These are phyloP conservation scores for Mimumesa dahlbomi DNA, from an alignment of 2,888 invertebrate species.

Conservation along the genomic window DNA sequence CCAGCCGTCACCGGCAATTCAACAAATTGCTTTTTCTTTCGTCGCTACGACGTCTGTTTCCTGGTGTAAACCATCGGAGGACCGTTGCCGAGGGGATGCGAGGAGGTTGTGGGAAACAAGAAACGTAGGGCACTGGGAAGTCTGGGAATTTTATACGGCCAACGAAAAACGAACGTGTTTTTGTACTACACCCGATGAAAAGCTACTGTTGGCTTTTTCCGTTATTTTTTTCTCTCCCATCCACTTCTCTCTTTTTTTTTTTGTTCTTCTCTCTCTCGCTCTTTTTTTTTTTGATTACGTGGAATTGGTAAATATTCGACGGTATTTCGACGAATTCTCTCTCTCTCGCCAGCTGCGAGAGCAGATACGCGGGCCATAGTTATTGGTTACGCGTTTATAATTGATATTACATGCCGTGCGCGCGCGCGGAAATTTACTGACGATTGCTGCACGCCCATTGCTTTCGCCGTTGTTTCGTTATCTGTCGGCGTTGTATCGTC, in stretches of 20 bases:
- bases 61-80: neutral
- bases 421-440: slow-evolving; percentile 56
- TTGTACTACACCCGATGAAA: slow-evolving; percentile 61
- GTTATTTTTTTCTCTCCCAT: slow-evolving; percentile 9
- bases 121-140: slow-evolving; percentile 37
- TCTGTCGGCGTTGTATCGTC: slow-evolving; percentile 11
- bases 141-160: slow-evolving; percentile 20
- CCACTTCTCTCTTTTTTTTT: slow-evolving; percentile 13
- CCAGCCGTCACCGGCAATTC: slow-evolving; percentile 23
- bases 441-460: no score
- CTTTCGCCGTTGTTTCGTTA: slow-evolving; percentile 55
- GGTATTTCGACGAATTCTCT: slow-evolving; percentile 51
- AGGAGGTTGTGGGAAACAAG: neutral
- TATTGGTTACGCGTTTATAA: slow-evolving; percentile 62
- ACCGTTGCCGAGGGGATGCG: neutral
- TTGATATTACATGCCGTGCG: slow-evolving; percentile 57
- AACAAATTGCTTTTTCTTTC: slow-evolving; percentile 47
- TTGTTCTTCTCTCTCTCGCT: slow-evolving; percentile 9
- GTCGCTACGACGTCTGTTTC: slow-evolving; percentile 4
- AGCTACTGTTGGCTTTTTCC: slow-evolving; percentile 39
- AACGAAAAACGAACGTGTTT: slow-evolving; percentile 49
- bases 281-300: slow-evolving; percentile 51
- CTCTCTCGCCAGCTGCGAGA: slow-evolving; percentile 36
- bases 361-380: slow-evolving; percentile 51
- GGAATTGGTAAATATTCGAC: slow-evolving; percentile 61